phyloP scores from a whole-genome alignment of 2,113 vertebrate genomes.

The Cnemophilus loriae region DNA sequence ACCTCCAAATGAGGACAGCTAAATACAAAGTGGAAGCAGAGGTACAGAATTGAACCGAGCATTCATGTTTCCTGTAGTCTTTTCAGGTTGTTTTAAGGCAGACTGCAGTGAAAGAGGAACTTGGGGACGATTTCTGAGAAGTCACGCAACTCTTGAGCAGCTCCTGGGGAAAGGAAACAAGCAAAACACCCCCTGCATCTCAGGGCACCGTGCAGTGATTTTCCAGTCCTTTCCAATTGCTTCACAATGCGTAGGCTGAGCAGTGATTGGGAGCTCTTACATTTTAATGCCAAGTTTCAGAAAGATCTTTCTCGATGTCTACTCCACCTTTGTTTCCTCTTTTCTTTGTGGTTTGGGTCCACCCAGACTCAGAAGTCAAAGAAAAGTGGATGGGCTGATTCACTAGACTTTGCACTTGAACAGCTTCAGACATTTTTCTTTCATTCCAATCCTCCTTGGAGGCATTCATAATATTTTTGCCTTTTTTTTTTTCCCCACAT shows the following conservation, averaged over 20 bases:
- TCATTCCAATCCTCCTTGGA: conserved; percentile 25
- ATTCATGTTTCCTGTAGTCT: not conserved
- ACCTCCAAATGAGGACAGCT: not conserved
- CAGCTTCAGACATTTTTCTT: conserved; percentile 9
- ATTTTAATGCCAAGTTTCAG: conserved; percentile 36
- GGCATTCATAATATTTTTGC: conserved; percentile 19
- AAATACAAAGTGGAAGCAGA: not conserved
- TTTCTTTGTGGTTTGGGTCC: conserved; percentile 49
- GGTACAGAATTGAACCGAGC: rapidly evolving
- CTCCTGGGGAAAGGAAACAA: not conserved
- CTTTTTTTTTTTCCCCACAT: not conserved
- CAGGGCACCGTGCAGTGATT: not conserved
- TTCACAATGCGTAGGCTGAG: conserved; percentile 26
- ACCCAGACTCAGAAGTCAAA: conserved; percentile 27
- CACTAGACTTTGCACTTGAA: conserved; percentile 14
- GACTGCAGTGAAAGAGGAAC: not conserved
- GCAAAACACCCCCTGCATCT: not conserved
- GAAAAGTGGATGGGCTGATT: conserved; percentile 20
- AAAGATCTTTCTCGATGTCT: conserved; percentile 34
- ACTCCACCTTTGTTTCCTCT: conserved; percentile 47
- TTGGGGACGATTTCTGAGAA: not conserved
- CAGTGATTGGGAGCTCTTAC: not conserved
- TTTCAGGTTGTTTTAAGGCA: not conserved
- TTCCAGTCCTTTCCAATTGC: conserved; percentile 31
- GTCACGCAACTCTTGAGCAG: not conserved